A percentile compares a stretch with the other conserved stretches of the same genome.
Conservation (phyloP, 53 echinoderm and acorn worm genomes). For the Paracentrotus lividus region DNA sequence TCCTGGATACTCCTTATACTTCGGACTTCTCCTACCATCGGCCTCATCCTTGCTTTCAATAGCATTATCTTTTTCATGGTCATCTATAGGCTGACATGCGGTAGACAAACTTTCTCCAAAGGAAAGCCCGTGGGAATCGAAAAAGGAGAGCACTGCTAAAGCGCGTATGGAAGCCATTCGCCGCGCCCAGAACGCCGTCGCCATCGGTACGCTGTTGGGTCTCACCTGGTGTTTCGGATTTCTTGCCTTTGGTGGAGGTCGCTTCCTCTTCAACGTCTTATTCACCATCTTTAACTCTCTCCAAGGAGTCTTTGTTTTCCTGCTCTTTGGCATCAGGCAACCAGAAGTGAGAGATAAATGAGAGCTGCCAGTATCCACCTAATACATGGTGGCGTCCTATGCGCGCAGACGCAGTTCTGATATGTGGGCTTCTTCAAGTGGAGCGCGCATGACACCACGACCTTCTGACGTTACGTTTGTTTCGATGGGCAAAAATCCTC, state of each 20-base stretch:
- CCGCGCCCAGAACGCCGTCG: slow-evolving; percentile 57
- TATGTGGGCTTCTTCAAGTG: background rate
- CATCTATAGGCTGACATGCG: slow-evolving; percentile 47
- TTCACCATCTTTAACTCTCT: slow-evolving; percentile 60
- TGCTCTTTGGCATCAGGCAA: slow-evolving; percentile 45
- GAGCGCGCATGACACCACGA: background rate
- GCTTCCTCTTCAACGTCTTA: slow-evolving; percentile 11
- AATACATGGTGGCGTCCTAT: background rate
- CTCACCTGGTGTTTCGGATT: slow-evolving; percentile 58
- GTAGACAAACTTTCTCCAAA: background rate
- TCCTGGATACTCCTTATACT: slow-evolving; percentile 16
- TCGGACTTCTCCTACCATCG: slow-evolving; percentile 39
- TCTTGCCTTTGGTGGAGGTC: slow-evolving; percentile 24
- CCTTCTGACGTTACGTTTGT: background rate
- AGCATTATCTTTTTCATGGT: slow-evolving; percentile 12
- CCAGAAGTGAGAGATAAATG: slow-evolving; percentile 42
- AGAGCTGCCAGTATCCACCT: background rate
- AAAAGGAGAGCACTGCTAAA: background rate
- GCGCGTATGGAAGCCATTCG: slow-evolving; percentile 8
- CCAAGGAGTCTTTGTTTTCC: slow-evolving; percentile 57
- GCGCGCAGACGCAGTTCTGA: slow-evolving; percentile 9
- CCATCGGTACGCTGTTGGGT: slow-evolving; percentile 54
- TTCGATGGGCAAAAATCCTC: background rate
- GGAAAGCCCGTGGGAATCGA: background rate
- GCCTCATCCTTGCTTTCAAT: slow-evolving; percentile 35